phyloP scores from a whole-genome alignment of 2,113 vertebrate species.

The Isichthys henryi region DNA sequence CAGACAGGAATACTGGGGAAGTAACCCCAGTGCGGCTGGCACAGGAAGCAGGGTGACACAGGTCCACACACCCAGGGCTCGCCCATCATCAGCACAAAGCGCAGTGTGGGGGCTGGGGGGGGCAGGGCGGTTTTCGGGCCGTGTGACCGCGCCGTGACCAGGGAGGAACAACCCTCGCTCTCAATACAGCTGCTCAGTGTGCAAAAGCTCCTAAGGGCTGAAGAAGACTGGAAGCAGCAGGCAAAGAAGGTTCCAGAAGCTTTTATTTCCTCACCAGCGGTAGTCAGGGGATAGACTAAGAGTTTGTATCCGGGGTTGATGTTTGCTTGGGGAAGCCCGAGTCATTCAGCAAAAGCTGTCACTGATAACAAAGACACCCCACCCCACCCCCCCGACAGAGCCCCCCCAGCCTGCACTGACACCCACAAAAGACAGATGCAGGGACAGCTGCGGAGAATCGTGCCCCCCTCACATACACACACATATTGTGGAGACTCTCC shows the following conservation, averaged over 20 bases:
- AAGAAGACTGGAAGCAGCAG: background rate
- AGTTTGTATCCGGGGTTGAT: background rate
- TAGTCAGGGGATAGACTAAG: background rate
- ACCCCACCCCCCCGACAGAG: background rate
- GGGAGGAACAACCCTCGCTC: background rate
- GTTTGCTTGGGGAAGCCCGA: background rate
- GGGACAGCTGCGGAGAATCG: background rate
- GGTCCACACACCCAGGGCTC: background rate
- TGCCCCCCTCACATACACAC: background rate
- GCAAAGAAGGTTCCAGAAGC: background rate
- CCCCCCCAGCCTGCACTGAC: background rate
- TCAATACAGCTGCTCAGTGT: background rate
- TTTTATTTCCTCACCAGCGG: background rate
- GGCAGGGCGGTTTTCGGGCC: background rate
- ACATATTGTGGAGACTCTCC: background rate
- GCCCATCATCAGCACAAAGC: background rate
- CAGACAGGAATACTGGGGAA: background rate
- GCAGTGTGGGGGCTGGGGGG: background rate
- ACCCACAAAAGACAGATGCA: background rate
- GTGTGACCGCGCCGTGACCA: background rate
- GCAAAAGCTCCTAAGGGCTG: background rate
- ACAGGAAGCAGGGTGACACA: background rate
- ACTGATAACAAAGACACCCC: background rate
- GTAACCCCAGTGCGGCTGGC: background rate
- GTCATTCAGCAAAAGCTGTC: background rate